phyloP scores from a whole-genome alignment of 30 jellyfish, hydroid and myxozoan genomes.

The Aurelia aurita complex sp. Pacific region DNA sequence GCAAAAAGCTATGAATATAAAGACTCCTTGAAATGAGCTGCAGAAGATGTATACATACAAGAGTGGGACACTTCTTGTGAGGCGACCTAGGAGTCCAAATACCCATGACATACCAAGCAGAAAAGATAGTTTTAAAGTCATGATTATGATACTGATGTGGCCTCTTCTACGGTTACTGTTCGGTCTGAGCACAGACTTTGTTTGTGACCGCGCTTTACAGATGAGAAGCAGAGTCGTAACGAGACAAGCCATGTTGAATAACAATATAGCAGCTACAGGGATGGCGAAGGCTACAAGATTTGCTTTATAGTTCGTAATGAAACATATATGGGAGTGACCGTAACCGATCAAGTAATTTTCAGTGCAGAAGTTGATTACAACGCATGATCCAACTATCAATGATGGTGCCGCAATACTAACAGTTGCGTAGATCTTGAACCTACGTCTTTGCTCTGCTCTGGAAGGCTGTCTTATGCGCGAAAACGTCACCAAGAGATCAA shows the following conservation, averaged over 20 bases:
- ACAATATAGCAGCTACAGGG: constrained; percentile 28
- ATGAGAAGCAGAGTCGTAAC: constrained; percentile 18
- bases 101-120: constrained; percentile 61
- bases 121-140: constrained; percentile 49
- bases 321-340: constrained; percentile 40
- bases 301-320: constrained; percentile 38
- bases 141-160: constrained; percentile 4
- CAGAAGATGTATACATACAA: constrained; percentile 12
- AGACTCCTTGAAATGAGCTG: constrained; percentile 47
- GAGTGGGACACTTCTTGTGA: constrained; percentile 19
- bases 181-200: constrained; percentile 1
- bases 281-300: constrained; percentile 36
- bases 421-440: constrained; percentile 31
- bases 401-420: constrained; percentile 24
- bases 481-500: constrained; percentile 39
- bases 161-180: constrained; percentile 27
- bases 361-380: constrained; percentile 23
- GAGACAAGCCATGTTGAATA: constrained; percentile 48
- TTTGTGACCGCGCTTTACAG: constrained; percentile 10
- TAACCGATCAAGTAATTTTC: constrained; percentile 25
- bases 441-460: constrained; percentile 21
- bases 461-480: constrained; percentile 30
- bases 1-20: constrained; percentile 61
- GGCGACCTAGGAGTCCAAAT: constrained; percentile 51
- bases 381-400: constrained; percentile 22